Conservation (phyloP, 2,888 invertebrate genomes). For the Rugalucina vietnamica region DNA sequence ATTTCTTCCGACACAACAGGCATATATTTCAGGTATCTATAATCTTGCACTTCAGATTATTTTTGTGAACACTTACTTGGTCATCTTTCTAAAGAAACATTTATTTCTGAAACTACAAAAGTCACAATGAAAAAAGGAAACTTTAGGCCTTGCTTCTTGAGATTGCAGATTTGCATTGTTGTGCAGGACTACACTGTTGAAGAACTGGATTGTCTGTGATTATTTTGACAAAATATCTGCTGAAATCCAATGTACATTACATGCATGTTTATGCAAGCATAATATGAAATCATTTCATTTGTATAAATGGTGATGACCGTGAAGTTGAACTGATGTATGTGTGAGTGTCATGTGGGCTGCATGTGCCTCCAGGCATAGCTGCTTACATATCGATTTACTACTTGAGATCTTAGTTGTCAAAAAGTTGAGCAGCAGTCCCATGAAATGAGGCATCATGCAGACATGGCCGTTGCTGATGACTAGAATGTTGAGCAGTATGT, state of each 20-base stretch:
- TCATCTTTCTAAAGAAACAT: background rate
- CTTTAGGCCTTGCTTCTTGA: background rate
- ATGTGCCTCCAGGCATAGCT: background rate
- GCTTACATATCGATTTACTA: background rate
- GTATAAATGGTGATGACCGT: background rate
- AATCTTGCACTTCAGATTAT: too few relatives aligned
- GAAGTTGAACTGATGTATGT: background rate
- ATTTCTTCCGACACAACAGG: too few relatives aligned
- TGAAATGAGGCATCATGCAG: background rate
- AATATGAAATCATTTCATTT: conserved; percentile 7
- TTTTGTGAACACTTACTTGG: too few relatives aligned
- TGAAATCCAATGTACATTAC: background rate
- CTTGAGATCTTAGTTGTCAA: background rate
- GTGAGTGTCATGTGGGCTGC: background rate
- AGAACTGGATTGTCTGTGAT: background rate
- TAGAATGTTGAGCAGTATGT: too few relatives aligned
- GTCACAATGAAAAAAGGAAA: background rate
- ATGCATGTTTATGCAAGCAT: background rate
- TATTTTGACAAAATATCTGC: background rate
- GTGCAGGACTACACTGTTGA: background rate
- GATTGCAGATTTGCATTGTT: background rate
- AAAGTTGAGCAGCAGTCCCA: background rate
- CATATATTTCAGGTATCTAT: too few relatives aligned
- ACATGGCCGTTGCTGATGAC: too few relatives aligned
- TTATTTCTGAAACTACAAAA: background rate